Conservation (phyloP, 1,140 invertebrate genomes). For the Olivierus martensii region DNA sequence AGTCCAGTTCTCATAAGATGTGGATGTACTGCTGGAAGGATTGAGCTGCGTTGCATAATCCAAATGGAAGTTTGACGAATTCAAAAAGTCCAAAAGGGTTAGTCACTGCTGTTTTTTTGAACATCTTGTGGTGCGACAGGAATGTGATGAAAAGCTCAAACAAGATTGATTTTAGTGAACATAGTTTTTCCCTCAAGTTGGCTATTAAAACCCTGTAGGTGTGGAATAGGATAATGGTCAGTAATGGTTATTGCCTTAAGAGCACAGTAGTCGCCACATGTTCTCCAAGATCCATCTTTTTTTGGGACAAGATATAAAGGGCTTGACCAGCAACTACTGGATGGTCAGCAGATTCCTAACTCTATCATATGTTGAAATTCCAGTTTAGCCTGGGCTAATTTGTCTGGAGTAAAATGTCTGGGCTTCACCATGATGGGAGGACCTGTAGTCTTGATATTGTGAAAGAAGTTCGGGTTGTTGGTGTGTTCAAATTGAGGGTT, state of each 20-base stretch:
- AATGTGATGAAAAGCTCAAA: no score
- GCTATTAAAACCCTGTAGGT: no score
- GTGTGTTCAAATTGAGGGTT: no score
- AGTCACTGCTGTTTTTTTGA: conserved; percentile 20
- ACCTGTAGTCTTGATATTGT: conserved; percentile 4
- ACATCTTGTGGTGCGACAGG: no score
- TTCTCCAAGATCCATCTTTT: conserved; percentile 9
- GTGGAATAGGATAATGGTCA: conserved; percentile 19
- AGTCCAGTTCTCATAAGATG: no score
- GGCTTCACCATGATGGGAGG: background rate
- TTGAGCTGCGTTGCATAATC: no score
- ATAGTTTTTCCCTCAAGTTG: no score
- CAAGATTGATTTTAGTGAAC: conserved; percentile 23
- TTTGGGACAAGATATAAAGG: conserved; percentile 22
- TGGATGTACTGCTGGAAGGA: no score
- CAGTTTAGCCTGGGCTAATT: background rate
- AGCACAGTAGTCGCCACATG: conserved; percentile 18
- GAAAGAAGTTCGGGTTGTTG: background rate
- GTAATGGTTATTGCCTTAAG: conserved; percentile 5
- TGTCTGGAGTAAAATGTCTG: background rate
- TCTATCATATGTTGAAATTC: conserved; percentile 9
- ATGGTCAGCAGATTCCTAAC: no score
- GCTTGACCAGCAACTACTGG: conserved; percentile 16
- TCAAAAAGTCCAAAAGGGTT: no score
- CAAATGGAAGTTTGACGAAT: no score